A percentile compares a stretch with the other conserved stretches of the same genome.
Evolutionary conservation across 30 jellyfish, hydroid and myxozoan species (phyloP).

Genomic region (Rhopilema esculentum): DNA sequence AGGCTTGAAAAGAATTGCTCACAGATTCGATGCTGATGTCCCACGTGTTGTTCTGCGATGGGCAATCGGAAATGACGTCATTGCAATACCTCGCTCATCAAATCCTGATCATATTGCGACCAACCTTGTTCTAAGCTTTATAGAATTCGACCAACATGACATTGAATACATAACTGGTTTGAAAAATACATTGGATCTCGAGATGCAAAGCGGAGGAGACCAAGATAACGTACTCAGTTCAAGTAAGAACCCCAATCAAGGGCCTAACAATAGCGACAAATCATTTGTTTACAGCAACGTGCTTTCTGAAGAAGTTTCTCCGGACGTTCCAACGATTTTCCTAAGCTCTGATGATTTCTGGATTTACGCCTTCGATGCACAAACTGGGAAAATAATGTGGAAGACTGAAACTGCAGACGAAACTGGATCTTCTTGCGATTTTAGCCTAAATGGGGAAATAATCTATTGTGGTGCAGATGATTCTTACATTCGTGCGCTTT

Average conservation of each 20-base stretch:
- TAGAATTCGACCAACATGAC: slow-evolving; percentile 47
- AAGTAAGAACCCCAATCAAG: neutral
- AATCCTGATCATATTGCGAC: slow-evolving; percentile 76
- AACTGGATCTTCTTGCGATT: slow-evolving; percentile 90
- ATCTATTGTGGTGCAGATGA: slow-evolving; percentile 96
- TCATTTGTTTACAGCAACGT: slow-evolving; percentile 64
- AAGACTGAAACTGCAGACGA: slow-evolving; percentile 84
- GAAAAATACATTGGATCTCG: slow-evolving; percentile 36
- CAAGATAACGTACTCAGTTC: neutral
- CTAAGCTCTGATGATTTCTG: slow-evolving; percentile 88
- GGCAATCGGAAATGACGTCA: slow-evolving; percentile 79
- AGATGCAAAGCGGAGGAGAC: neutral
- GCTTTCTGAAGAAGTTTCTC: slow-evolving; percentile 46
- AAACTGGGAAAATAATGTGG: slow-evolving; percentile 80
- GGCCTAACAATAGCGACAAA: neutral
- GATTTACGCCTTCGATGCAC: slow-evolving; percentile 87
- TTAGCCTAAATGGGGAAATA: slow-evolving; percentile 48
- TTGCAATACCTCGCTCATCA: slow-evolving; percentile 70
- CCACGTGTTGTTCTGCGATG: slow-evolving; percentile 81
- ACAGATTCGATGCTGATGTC: slow-evolving; percentile 70
- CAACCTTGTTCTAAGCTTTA: slow-evolving; percentile 30
- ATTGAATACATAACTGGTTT: slow-evolving; percentile 28
- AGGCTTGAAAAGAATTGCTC: slow-evolving; percentile 60
- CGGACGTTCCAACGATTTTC: slow-evolving; percentile 60
- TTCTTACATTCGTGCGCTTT: slow-evolving; percentile 74